Base-by-base conservation (phyloP, 2,797 vertebrate species). In the Lepilemur ruficaudatus region DNA sequence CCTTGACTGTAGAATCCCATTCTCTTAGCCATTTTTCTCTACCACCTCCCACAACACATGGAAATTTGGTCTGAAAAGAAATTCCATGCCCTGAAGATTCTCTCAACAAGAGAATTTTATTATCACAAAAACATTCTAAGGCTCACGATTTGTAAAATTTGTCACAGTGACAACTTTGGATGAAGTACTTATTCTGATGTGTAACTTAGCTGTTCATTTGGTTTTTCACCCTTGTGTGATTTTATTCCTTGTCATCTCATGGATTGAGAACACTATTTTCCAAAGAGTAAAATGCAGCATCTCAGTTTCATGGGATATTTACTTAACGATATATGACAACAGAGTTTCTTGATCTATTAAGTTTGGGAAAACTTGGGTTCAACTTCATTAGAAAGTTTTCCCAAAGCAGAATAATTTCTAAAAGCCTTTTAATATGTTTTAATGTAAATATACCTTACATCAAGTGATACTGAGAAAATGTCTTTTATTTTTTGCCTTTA, bases 351-450 rank as follows among this genome's bases (percentile, higher is more conserved):
- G 35, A 7, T 52, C 50, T 86, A 57, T 43, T 88, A 79, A 69
- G 12, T 88, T 81, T 89, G n/a, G 38, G 18, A 94, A 92, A 72
- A 46, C 4, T 38, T 86, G 46, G 32, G 22, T 75, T 92, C 91
- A 95, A 72, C 4, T n/a, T 72, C 20, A 65, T 76, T 23, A 52
- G 28, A 28, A 95, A 12, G 3, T 46, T 94, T 91, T 55, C 23
- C 14, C 15, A 52, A 2, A 78, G 30, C 2, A 50, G 46, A 93
- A 84, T 81, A 93, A 81, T 81, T 63, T 96, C 46, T 70, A 82
- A 86, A 55, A 85, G 12, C 20, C 17, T 84, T 92, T 85, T 41
- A 89, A 86, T 87, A 94, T 70, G 50, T 63, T 86, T 63, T 86
- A 89, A 91, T 48, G 9, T 46, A 35, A 79, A 15, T 85, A 73